These are phyloP conservation scores for Dromococcyx pavoninus DNA, from an alignment of 2,797 vertebrate genomes.

Conservation along the genomic window DNA sequence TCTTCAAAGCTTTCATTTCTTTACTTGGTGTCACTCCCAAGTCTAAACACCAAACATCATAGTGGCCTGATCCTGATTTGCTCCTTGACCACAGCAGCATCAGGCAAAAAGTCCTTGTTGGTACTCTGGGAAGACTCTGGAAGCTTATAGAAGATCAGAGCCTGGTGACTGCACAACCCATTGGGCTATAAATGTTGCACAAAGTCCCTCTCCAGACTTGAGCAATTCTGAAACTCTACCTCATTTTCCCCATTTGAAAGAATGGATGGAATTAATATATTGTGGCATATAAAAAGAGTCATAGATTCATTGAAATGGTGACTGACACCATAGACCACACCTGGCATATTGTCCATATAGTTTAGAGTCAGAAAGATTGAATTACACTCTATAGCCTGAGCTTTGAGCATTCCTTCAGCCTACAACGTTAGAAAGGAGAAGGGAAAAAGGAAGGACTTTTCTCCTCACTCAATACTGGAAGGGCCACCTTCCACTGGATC, in stretches of 20 bases:
- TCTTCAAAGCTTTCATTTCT: not conserved
- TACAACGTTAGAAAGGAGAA: not conserved
- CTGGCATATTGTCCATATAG: not conserved
- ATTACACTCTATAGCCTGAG: not conserved
- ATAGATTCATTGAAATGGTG: not conserved
- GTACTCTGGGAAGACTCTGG: not conserved
- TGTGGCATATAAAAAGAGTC: not conserved
- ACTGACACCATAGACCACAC: not conserved
- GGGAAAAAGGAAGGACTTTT: not conserved
- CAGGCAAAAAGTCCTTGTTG: not conserved
- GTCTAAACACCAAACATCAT: not conserved
- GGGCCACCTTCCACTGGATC: too few relatives aligned
- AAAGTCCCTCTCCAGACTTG: fast-evolving
- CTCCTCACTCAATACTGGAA: not conserved
- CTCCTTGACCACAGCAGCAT: fast-evolving
- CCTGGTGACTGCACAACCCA: not conserved
- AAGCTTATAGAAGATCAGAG: not conserved
- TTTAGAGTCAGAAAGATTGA: not conserved
- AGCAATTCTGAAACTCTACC: not conserved
- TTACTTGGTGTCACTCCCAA: not conserved
- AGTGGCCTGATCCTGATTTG: not conserved
- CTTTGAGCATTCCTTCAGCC: not conserved
- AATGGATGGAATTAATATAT: not conserved
- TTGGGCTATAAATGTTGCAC: not conserved
- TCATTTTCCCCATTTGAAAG: not conserved